phyloP scores from a whole-genome alignment of 2,797 vertebrate species.

The Spinus olivaceus region DNA sequence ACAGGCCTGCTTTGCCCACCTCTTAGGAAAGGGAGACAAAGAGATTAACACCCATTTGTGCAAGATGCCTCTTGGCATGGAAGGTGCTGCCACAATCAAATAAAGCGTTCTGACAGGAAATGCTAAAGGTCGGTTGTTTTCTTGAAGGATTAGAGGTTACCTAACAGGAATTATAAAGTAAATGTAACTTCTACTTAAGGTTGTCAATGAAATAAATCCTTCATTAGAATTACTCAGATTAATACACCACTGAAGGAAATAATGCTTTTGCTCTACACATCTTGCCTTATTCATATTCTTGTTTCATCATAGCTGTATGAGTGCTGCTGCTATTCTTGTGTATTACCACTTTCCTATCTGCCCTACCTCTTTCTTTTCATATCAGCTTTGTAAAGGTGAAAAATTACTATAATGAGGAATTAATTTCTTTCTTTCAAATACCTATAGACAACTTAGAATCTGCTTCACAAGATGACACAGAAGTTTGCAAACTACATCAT shows the following conservation, averaged over 20 bases:
- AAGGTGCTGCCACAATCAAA: not conserved
- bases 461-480: not conserved
- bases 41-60: not conserved
- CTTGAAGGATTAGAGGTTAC: not conserved
- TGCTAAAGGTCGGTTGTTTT: not conserved
- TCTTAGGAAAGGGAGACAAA: not conserved
- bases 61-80: not conserved
- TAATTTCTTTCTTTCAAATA: not conserved
- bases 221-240: not conserved
- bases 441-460: not conserved
- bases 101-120: not conserved
- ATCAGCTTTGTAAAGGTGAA: not conserved
- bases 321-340: not conserved
- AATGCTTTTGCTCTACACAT: not conserved
- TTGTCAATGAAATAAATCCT: not conserved
- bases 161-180: not conserved
- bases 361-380: not conserved
- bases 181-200: not conserved
- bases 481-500: not conserved
- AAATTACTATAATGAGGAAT: not conserved
- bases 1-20: not conserved
- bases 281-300: not conserved
- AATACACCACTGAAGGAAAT: not conserved
- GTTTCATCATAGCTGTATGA: not conserved
- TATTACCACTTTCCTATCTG: not conserved